These are phyloP conservation scores for Ammodytes dubius DNA, from an alignment of 2,113 vertebrate genomes.

Conservation along the genomic window DNA sequence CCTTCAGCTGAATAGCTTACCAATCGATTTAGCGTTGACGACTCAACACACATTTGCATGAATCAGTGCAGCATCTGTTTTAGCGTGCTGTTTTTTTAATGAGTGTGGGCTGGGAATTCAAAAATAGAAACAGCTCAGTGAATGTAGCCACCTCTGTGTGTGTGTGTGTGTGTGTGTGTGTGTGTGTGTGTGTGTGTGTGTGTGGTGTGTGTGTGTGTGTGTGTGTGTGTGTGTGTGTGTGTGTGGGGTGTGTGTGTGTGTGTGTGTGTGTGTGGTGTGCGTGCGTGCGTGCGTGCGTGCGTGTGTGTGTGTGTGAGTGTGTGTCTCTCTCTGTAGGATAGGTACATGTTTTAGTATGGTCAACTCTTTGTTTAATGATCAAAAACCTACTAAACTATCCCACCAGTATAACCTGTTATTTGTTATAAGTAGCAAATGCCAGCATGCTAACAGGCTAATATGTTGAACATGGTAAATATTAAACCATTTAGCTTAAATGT, in stretches of 20 bases:
- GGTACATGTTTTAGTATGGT: no score
- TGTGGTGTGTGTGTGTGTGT: background rate
- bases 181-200: background rate
- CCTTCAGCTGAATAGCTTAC: constrained; percentile 24
- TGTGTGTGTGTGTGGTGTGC: no score
- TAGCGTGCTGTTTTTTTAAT: constrained; percentile 66
- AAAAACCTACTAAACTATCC: background rate
- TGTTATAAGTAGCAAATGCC: background rate
- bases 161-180: constrained; percentile 26
- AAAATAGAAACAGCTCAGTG: constrained; percentile 66
- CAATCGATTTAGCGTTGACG: constrained; percentile 42
- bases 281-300: no score
- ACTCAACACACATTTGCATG: constrained; percentile 64
- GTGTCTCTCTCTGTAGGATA: constrained; percentile 31
- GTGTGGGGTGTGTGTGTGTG: constrained; percentile 31
- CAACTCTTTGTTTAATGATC: background rate
- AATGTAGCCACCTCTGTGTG: constrained; percentile 31
- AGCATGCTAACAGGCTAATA: background rate
- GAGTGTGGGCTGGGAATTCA: constrained; percentile 68
- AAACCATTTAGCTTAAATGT: no score
- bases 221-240: background rate
- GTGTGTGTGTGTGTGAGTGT: background rate
- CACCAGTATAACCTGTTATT: background rate
- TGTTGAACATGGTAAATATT: background rate
- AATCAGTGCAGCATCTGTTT: constrained; percentile 71